Conservation (phyloP, 2,113 vertebrate species). For the Lasiurus cinereus region DNA sequence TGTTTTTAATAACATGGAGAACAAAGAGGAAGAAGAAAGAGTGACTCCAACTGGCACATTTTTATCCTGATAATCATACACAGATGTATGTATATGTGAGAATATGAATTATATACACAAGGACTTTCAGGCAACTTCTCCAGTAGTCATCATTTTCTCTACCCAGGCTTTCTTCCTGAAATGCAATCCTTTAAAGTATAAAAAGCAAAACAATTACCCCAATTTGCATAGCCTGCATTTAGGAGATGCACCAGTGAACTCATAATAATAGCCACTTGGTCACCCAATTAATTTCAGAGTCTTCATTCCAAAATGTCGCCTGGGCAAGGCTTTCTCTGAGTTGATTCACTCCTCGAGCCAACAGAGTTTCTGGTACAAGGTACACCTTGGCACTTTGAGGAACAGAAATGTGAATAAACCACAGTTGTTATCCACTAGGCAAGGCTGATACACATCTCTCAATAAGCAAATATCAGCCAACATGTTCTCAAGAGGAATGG, state of each 20-base stretch:
- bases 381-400: neutral
- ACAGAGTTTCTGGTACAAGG: neutral
- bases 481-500: neutral
- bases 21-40: neutral
- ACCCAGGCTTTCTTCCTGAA: neutral
- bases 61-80: neutral
- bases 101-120: neutral
- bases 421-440: neutral
- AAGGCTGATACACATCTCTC: neutral
- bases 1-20: neutral
- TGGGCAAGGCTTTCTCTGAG: neutral
- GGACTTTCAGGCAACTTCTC: neutral
- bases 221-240: neutral
- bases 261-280: neutral
- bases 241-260: neutral
- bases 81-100: neutral
- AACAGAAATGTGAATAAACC: neutral
- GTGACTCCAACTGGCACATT: neutral
- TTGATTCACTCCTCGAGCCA: neutral
- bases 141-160: neutral
- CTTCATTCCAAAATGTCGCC: conserved; percentile 8
- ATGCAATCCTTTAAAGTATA: neutral
- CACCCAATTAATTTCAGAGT: neutral
- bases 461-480: neutral
- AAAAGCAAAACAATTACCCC: neutral